A percentile compares a stretch with the other conserved stretches of the same genome.
phyloP scores from a whole-genome alignment of 2,113 vertebrate species.

The Melanostigma gelatinosum region DNA sequence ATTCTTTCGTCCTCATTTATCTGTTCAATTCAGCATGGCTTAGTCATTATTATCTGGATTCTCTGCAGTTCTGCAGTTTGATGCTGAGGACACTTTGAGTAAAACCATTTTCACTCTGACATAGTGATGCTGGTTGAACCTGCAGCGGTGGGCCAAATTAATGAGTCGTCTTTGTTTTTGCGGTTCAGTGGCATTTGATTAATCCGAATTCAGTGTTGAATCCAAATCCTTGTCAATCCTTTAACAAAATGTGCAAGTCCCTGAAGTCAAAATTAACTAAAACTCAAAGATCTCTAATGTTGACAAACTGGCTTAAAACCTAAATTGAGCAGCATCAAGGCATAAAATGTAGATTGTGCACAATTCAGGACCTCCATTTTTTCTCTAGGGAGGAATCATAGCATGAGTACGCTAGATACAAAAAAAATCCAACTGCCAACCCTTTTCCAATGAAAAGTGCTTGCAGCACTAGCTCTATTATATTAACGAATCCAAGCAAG shows the following conservation, averaged over 20 bases:
- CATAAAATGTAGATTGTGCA: neutral
- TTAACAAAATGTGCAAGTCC: neutral
- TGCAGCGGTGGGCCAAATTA: neutral
- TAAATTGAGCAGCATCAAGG: neutral
- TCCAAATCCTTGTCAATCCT: neutral
- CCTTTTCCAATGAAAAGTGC: no score
- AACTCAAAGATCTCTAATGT: neutral
- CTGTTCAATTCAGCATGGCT: slow-evolving; percentile 24
- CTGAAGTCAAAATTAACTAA: neutral
- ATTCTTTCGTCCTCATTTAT: slow-evolving; percentile 31
- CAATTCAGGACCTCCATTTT: neutral
- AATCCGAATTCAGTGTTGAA: neutral
- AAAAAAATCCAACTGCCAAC: no score
- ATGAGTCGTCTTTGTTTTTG: neutral
- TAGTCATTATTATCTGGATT: slow-evolving; percentile 41
- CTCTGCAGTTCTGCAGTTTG: neutral
- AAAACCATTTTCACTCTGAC: neutral
- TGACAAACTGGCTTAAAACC: neutral
- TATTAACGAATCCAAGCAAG: no score
- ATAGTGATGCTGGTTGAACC: neutral
- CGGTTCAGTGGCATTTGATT: neutral
- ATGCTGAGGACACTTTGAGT: slow-evolving; percentile 18
- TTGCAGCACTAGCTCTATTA: no score
- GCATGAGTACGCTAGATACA: no score
- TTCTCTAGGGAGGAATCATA: no score